Evolutionary conservation across 2,113 vertebrate genomes (phyloP), one percentile per base, ranked within the genome.

Genomic region (Thomomys bottae): DNA sequence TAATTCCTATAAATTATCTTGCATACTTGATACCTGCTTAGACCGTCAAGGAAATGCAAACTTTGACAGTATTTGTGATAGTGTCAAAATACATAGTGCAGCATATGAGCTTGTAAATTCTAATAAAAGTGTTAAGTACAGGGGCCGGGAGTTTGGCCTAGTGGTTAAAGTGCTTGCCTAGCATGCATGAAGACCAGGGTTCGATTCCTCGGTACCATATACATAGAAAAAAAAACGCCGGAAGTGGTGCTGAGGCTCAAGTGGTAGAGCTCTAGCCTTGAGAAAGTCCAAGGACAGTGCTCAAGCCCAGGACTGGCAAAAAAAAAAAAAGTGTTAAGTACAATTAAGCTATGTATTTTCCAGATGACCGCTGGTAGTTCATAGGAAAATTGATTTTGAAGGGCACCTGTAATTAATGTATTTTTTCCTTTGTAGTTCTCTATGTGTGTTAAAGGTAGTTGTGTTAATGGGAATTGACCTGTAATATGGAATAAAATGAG

Each of bases 361-460:
- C 10, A 12, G 61, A 61, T 91, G 24, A 24, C 30, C 73, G 17
- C 45, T 84, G 80, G 45, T 68, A 85, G 40, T 90, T 17, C 57
- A 20, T 91, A 84, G 18, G 24, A 66, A 89, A 78, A 87, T 30
- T 40, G n/a, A 40, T 38, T 72, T 79, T 66, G 38, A 86, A 82
- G 20, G 61, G 0, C 1, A 11, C 38, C 34, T 73, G 30, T 4
- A 34, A 1, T 75, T 38, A 64, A 30, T 36, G 11, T 59, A 2
- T 24, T 34, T n/a, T 23, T 89, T 5, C 23, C 28, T 95, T 79
- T 92, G 14, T 67, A 67, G 57, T 28, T 87, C 38, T 67, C 40
- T 87, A 36, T 78, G 17, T 54, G 5, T 70, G 28, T 88, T 24
- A 92, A 87, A 70, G 34, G 18, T 61, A 88, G 45, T 70, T 42